These are phyloP conservation scores for Tarsius wallacei DNA, from an alignment of 2,797 vertebrate genomes.

Conservation along the genomic window DNA sequence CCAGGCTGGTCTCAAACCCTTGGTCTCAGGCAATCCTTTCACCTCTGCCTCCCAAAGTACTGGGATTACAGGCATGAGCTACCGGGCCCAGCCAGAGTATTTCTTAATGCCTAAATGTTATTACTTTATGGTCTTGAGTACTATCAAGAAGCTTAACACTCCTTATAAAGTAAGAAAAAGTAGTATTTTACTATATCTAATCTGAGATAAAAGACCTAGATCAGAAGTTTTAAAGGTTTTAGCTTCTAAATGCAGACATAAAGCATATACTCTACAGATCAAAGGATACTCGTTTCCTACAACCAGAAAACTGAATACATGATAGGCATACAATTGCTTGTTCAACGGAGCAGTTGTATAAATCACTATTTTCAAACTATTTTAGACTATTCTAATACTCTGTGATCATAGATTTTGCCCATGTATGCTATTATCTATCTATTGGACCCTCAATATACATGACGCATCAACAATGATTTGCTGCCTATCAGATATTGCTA, in stretches of 20 bases:
- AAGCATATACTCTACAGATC: background rate
- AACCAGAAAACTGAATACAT: background rate
- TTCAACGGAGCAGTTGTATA: background rate
- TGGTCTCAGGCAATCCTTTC: too few species aligned
- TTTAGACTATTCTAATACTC: background rate
- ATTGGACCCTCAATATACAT: background rate
- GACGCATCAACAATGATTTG: background rate
- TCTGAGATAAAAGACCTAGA: background rate
- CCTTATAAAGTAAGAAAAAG: background rate
- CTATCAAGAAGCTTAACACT: background rate
- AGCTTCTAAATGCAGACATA: background rate
- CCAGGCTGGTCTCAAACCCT: too few species aligned
- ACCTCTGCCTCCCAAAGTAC: too few species aligned
- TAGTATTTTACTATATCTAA: background rate
- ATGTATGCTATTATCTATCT: background rate
- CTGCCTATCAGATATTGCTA: background rate
- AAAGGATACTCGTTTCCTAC: background rate
- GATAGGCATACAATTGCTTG: background rate
- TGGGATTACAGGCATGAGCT: too few species aligned
- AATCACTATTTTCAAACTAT: background rate
- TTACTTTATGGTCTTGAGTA: background rate
- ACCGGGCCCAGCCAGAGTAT: background rate
- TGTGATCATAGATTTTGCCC: background rate
- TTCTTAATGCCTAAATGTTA: background rate
- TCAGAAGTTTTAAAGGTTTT: background rate